Evolutionary conservation across 2,888 invertebrate genomes (phyloP), one percentile per base, ranked within the genome.

Genomic region (Eupithecia inturbata): DNA sequence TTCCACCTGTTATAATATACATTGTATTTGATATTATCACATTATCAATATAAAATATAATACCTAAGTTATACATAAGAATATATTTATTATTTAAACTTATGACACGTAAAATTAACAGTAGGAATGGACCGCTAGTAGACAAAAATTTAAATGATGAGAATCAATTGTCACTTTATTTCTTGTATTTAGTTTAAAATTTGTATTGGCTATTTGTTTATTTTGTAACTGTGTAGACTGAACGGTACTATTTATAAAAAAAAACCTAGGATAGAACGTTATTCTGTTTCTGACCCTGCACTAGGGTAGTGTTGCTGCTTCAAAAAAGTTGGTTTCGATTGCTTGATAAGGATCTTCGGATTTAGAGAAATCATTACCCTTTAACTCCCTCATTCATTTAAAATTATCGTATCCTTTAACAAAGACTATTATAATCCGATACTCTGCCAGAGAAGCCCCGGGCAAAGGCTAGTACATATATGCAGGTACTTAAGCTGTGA

Each of bases 1-100:
- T 12, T 70, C 22, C 72, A 75, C 75, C 75, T 75, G 75, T 66
- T 70, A 64, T 70, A 53, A 64, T 70, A 53, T 63, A 26, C 22
- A 57, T 26, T 45, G 62, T 62, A 19, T 31, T 16, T 31, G 28
- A 57, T 62, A 62, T 31, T 60, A 57, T 62, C 19, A 62, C 28
- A 62, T 62, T 62, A 22, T 9, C 3, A 57, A 22, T 26, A 10
- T 60, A 28, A 28, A 31, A 62, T 28, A 62, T 22, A 19, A 9
- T 2, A 62, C 28, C 0, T 19, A 60, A 6, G 28, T 53, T 53
- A 53, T 12, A 12, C 26, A 57, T 26, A 22, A 3, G 10, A 53
- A 53, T 22, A 53, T 10, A 53, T 10, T 53, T 22, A 53, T 53
- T 53, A 45, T 53, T 53, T 53, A 10, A 53, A 7, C 10, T 3